Conservation (phyloP, 2,113 vertebrate genomes). For the Oreochromis aureus region DNA sequence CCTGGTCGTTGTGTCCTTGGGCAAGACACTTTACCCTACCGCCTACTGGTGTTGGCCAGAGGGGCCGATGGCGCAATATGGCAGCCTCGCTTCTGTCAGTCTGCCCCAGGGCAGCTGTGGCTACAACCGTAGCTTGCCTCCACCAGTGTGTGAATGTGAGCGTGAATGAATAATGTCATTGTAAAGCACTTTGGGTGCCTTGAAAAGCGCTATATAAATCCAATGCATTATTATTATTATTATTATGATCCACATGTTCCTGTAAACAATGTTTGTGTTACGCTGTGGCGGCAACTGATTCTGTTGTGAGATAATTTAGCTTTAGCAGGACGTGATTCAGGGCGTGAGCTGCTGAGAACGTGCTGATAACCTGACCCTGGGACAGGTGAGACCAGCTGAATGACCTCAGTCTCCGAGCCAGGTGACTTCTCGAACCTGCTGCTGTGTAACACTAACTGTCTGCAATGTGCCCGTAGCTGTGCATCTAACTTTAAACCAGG, state of each 20-base stretch:
- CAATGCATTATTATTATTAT: too few species aligned
- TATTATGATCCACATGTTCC: neutral
- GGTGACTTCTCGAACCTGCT: neutral
- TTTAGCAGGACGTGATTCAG: neutral
- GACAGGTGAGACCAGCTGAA: neutral
- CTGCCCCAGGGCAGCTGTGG: too few species aligned
- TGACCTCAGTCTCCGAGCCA: neutral
- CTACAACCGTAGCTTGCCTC: too few species aligned
- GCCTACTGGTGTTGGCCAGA: too few species aligned
- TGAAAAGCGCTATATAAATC: too few species aligned
- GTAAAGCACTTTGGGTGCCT: too few species aligned
- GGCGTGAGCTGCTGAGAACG: neutral
- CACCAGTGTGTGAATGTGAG: too few species aligned
- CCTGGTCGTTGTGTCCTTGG: too few species aligned
- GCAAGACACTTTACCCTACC: too few species aligned
- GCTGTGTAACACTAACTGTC: neutral
- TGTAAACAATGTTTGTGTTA: neutral
- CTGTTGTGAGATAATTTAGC: neutral
- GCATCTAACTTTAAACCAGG: neutral
- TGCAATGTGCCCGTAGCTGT: neutral
- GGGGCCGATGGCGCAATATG: too few species aligned
- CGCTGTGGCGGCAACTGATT: neutral
- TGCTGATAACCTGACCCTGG: neutral
- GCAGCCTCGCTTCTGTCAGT: too few species aligned
- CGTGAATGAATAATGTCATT: too few species aligned